These are phyloP conservation scores for Lycaena phlaeas DNA, from an alignment of 2,888 invertebrate genomes.

Conservation along the genomic window DNA sequence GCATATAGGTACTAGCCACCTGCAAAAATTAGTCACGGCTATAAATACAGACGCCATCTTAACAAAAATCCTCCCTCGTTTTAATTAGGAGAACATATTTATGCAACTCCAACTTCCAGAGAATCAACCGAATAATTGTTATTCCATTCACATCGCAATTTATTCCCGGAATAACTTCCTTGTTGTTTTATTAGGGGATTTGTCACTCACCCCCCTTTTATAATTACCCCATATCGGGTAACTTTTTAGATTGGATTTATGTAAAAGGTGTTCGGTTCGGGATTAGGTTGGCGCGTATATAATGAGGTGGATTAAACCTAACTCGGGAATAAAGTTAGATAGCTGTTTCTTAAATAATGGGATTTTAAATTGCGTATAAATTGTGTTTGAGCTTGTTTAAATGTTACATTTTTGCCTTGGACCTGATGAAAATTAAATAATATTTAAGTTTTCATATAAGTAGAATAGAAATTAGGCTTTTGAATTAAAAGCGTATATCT, in stretches of 20 bases:
- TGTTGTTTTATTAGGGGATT: constrained; percentile 73
- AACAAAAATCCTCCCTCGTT: neutral
- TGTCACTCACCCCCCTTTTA: constrained; percentile 67
- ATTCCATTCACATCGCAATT: constrained; percentile 72
- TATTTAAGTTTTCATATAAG: too few species aligned
- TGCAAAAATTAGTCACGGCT: neutral
- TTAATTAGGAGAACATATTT: constrained; percentile 9
- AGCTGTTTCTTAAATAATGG: constrained; percentile 8
- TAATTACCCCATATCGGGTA: constrained; percentile 66
- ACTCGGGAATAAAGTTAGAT: constrained; percentile 5
- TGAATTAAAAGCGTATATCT: too few species aligned
- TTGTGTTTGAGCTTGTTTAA: too few species aligned
- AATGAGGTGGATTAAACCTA: constrained; percentile 36
- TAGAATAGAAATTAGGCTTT: too few species aligned
- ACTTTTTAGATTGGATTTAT: constrained; percentile 63
- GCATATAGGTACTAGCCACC: too few species aligned
- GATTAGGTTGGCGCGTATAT: constrained; percentile 40
- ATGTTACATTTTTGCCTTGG: too few species aligned
- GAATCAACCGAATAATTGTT: constrained; percentile 70
- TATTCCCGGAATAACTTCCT: constrained; percentile 70
- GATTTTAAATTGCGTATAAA: neutral
- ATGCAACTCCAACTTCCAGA: constrained; percentile 22
- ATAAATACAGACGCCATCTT: neutral
- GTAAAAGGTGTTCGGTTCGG: constrained; percentile 38
- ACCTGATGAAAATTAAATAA: too few species aligned